Percentiles rank a stretch among this genome's conserved stretches.
phyloP scores from a whole-genome alignment of 1,140 invertebrate genomes.

The Calliphora vicina region DNA sequence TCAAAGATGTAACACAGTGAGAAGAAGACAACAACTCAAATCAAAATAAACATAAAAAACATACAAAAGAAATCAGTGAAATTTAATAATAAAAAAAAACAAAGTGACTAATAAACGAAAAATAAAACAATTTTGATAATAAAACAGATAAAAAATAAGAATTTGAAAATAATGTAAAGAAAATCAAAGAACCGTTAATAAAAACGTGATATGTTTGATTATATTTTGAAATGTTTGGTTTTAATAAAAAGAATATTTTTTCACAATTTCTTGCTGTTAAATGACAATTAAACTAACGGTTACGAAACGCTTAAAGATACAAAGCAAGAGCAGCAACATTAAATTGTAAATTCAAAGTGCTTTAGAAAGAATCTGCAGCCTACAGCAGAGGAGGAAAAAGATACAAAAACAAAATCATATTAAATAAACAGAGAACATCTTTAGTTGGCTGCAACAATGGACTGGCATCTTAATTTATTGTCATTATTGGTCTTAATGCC shows the following conservation, averaged over 20 bases:
- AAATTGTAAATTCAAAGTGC: too few species aligned
- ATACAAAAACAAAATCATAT: too few species aligned
- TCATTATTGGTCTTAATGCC: constrained; percentile 28
- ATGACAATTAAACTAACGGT: background rate
- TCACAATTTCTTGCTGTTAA: background rate
- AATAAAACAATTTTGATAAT: too few species aligned
- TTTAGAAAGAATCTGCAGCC: too few species aligned
- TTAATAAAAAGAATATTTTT: background rate
- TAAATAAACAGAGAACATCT: background rate
- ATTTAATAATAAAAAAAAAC: background rate
- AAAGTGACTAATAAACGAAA: too few species aligned
- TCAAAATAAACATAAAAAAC: background rate
- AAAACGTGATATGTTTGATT: background rate
- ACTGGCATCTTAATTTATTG: constrained; percentile 45
- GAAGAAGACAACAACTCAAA: background rate
- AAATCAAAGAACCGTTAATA: background rate
- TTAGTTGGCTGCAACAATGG: constrained; percentile 42
- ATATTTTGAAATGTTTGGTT: background rate
- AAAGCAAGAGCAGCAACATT: too few species aligned
- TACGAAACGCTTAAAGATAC: background rate
- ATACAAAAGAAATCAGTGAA: background rate
- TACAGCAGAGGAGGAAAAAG: too few species aligned
- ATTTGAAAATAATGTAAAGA: too few species aligned
- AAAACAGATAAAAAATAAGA: too few species aligned
- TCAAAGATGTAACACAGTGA: constrained; percentile 25